Conservation (phyloP, 2,888 invertebrate species). For the Cyaniris semiargus region DNA sequence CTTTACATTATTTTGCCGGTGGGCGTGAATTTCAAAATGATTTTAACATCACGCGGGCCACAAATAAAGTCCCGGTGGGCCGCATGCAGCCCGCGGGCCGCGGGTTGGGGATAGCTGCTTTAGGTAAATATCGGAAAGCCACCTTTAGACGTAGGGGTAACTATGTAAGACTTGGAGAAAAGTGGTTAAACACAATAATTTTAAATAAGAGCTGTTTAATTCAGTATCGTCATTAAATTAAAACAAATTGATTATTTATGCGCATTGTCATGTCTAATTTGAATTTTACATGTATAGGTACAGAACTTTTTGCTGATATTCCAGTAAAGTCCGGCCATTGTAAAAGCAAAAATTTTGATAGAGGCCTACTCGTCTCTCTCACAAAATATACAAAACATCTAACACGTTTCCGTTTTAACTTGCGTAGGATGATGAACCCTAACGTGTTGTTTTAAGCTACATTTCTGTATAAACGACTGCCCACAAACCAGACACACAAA, state of each 20-base stretch:
- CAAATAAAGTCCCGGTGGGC: no score
- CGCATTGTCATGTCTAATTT: background rate
- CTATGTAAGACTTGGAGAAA: no score
- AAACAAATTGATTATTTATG: background rate
- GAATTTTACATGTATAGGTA: background rate
- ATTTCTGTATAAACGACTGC: constrained; percentile 71
- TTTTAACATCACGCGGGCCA: no score
- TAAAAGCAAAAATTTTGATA: no score
- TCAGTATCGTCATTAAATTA: background rate
- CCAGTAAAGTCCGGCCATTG: background rate
- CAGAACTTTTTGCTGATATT: background rate
- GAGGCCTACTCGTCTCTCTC: background rate
- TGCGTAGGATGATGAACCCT: constrained; percentile 70
- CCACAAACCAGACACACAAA: constrained; percentile 69
- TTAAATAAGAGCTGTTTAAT: background rate
- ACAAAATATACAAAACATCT: background rate
- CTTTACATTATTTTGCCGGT: no score
- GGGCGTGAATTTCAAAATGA: no score
- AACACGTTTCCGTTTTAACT: constrained; percentile 55
- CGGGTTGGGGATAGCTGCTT: no score
- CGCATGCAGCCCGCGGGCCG: no score
- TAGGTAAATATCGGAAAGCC: no score
- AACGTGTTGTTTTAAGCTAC: constrained; percentile 68
- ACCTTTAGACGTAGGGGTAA: no score
- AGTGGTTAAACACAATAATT: no score